phyloP scores from a whole-genome alignment of 2,888 invertebrate species.

The Cryptosula pallasiana region DNA sequence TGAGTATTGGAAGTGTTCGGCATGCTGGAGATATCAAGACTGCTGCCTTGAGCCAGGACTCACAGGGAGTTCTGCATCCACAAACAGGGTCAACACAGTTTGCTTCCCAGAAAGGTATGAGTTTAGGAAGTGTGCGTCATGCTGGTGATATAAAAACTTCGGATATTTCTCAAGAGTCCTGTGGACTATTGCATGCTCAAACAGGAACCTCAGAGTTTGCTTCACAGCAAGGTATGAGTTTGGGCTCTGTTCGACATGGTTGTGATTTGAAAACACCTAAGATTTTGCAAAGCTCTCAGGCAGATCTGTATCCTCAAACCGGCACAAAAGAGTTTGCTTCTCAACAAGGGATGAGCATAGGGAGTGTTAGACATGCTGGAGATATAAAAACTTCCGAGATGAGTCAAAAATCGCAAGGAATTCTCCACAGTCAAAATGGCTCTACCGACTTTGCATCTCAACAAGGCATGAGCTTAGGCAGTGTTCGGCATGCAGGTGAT shows the following conservation, averaged over 20 bases:
- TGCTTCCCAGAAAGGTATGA: slow-evolving; percentile 15
- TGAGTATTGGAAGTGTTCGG: background rate
- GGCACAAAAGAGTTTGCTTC: slow-evolving; percentile 3
- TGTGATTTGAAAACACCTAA: background rate
- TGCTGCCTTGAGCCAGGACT: background rate
- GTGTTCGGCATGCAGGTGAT: slow-evolving; percentile 14
- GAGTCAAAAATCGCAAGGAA: background rate
- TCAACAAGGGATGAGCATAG: slow-evolving; percentile 9
- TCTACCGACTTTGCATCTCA: background rate
- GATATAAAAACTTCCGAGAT: slow-evolving; percentile 8
- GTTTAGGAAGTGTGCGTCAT: slow-evolving; percentile 15
- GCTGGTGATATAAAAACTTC: slow-evolving; percentile 4
- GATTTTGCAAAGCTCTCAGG: background rate
- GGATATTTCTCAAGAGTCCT: background rate
- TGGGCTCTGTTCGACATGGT: background rate
- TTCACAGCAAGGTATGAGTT: slow-evolving; percentile 13
- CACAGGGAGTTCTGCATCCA: background rate
- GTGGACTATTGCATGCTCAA: background rate
- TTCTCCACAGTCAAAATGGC: background rate
- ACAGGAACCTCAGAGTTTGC: background rate
- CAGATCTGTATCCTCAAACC: background rate
- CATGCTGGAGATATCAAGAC: background rate
- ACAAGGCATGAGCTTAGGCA: slow-evolving; percentile 3
- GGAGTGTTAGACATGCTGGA: background rate
- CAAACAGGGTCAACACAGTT: background rate